Percentiles rank a stretch among this genome's conserved stretches.
phyloP scores from a whole-genome alignment of 2,113 vertebrate species.

The Oncorhynchus keta region DNA sequence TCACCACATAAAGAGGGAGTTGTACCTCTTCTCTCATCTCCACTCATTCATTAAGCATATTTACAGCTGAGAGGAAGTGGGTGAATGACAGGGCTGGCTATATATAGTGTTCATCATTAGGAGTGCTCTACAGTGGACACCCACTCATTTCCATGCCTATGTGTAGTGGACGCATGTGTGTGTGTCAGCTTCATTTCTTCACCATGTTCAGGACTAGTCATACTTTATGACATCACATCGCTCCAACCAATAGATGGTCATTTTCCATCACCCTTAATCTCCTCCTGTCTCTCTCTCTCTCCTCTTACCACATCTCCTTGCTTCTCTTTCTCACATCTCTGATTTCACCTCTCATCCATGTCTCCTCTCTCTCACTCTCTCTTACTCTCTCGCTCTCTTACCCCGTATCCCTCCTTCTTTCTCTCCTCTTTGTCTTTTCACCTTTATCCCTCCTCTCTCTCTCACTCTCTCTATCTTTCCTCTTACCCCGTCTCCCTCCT shows the following conservation, averaged over 20 bases:
- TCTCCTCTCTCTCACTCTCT: background rate
- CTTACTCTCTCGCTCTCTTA: background rate
- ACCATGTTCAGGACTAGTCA: conserved; percentile 38
- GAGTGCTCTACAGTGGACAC: conserved; percentile 41
- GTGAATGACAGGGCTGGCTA: conserved; percentile 45
- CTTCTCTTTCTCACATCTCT: background rate
- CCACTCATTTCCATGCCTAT: conserved; percentile 51
- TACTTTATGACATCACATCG: conserved; percentile 50
- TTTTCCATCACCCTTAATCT: background rate
- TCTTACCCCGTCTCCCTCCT: no score
- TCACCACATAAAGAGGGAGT: conserved; percentile 37
- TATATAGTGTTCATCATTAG: conserved; percentile 44
- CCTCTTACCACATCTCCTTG: background rate
- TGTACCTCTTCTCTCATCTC: conserved; percentile 35
- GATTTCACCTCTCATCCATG: background rate
- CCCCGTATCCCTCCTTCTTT: background rate
- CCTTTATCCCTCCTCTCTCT: no score
- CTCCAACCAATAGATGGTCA: background rate
- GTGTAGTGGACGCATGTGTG: conserved; percentile 18
- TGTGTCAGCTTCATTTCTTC: background rate
- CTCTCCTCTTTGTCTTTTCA: no score
- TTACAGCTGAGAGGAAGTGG: conserved; percentile 1
- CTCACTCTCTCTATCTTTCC: no score
- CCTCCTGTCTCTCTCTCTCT: background rate
- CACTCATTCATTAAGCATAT: conserved; percentile 50